These are phyloP conservation scores for Rhagonycha lutea DNA, from an alignment of 2,888 invertebrate genomes.

Conservation along the genomic window DNA sequence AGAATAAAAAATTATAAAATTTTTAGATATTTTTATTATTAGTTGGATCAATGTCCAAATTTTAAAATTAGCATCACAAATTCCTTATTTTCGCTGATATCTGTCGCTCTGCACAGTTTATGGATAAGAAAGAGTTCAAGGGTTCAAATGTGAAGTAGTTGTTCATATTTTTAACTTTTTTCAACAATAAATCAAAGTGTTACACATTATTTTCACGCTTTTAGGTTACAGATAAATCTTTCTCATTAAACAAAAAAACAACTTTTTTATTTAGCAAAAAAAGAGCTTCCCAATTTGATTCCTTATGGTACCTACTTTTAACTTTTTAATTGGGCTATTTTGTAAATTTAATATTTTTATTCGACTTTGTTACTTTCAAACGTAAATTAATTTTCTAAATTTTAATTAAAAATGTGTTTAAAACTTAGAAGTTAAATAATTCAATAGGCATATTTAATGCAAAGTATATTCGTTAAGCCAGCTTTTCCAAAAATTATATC, in stretches of 20 bases:
- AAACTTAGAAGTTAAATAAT: not conserved
- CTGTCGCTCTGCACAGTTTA: not conserved
- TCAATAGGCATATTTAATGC: not conserved
- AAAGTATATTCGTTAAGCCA: not conserved
- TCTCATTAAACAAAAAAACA: not conserved
- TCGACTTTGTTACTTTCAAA: too few species aligned
- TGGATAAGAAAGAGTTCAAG: not conserved
- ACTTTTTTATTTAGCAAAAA: not conserved
- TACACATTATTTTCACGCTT: not conserved
- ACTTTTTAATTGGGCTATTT: too few species aligned
- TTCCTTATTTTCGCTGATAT: not conserved
- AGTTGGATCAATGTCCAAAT: not conserved
- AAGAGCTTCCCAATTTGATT: too few species aligned
- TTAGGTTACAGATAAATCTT: not conserved
- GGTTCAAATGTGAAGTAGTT: not conserved
- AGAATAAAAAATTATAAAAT: too few species aligned
- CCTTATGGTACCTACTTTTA: too few species aligned
- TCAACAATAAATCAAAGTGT: not conserved
- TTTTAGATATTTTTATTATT: not conserved
- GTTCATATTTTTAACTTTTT: not conserved
- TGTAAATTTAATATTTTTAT: too few species aligned
- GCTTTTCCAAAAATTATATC: not conserved
- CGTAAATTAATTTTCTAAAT: not conserved
- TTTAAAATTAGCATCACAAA: not conserved
- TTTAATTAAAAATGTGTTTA: not conserved